Evolutionary conservation across 2,888 invertebrate species (phyloP).

Genomic region (Notodonta dromedarius): DNA sequence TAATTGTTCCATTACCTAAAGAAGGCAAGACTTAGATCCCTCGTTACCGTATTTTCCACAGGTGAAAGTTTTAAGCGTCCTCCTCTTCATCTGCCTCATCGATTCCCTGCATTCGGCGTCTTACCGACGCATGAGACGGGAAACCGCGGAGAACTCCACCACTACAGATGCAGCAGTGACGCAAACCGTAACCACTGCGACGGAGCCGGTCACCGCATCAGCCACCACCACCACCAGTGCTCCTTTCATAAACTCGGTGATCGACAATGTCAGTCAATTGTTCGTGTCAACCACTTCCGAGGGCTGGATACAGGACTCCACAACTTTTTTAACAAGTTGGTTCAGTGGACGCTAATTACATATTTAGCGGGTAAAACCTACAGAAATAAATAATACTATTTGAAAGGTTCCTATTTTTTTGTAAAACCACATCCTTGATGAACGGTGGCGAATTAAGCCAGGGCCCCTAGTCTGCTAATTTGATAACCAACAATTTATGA

Average conservation of each 20-base stretch:
- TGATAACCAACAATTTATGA: too few relatives aligned
- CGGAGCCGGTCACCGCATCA: background rate
- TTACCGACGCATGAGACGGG: constrained; percentile 12
- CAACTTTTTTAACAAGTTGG: constrained; percentile 12
- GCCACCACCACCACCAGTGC: background rate
- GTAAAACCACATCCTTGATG: too few relatives aligned
- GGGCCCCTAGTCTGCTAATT: too few relatives aligned
- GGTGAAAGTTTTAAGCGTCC: constrained; percentile 28
- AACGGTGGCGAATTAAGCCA: too few relatives aligned
- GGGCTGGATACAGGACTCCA: constrained; percentile 16
- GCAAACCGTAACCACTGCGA: background rate
- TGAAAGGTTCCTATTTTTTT: too few relatives aligned
- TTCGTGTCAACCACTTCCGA: constrained; percentile 11
- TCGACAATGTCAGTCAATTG: constrained; percentile 16
- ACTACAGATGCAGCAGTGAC: background rate
- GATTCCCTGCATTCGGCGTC: constrained; percentile 18
- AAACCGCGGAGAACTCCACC: background rate
- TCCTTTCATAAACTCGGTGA: background rate
- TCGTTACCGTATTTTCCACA: constrained; percentile 10
- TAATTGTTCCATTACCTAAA: too few relatives aligned
- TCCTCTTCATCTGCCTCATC: constrained; percentile 32
- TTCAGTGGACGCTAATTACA: background rate
- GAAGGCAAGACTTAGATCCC: too few relatives aligned
- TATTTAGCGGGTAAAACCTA: background rate
- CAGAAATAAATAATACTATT: background rate